Base-by-base conservation (phyloP, 2,888 invertebrate species). In the Eumacrocentrus americanus region DNA sequence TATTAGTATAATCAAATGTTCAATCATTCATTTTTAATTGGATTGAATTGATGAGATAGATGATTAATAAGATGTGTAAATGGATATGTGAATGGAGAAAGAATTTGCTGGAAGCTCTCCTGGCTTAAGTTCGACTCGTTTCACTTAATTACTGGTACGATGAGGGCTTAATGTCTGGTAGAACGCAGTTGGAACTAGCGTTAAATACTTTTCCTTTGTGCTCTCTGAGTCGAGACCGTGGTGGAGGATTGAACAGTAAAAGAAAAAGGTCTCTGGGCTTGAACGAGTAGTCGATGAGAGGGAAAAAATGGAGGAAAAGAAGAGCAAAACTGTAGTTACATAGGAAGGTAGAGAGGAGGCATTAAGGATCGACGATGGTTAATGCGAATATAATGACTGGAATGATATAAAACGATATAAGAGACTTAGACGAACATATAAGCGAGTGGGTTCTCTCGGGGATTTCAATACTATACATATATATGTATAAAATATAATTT, bases 311-410 rank as follows among this genome's bases (percentile, higher is more conserved):
- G 5, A 29, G 20, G 25, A n/a, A 25, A 12, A 25, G 18, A 12
- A 11, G 38, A n/a, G 6, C 29, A 51, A 46, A 58, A 44, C 22
- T 29, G 47, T 20, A 18, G 34, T 16, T n/a, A n/a, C 9, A 22
- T 11, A 42, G 42, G 14, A 54, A 59, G 23, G 14, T 42, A 42
- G 35, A 53, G 44, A 48, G 51, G 44, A 20, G 20, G 20, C 38
- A 52, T 52, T 38, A 52, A 52, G 50, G 47, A 54, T 50, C 23
- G 52, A 38, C 29, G 38, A 20, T 60, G 29, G 51, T 56, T 64
- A 64, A 64, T 64, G 62, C 46, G 58, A 64, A 62, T 62, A 55
- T 64, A 62, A 64, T 58, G 60, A 37, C 62, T 23, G 16, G 20
- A 52, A 52, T 38, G 20, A n/a, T 52, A 52, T 52, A 52, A 37